phyloP scores from a whole-genome alignment of 1,140 invertebrate genomes.

The Nymphalis io region DNA sequence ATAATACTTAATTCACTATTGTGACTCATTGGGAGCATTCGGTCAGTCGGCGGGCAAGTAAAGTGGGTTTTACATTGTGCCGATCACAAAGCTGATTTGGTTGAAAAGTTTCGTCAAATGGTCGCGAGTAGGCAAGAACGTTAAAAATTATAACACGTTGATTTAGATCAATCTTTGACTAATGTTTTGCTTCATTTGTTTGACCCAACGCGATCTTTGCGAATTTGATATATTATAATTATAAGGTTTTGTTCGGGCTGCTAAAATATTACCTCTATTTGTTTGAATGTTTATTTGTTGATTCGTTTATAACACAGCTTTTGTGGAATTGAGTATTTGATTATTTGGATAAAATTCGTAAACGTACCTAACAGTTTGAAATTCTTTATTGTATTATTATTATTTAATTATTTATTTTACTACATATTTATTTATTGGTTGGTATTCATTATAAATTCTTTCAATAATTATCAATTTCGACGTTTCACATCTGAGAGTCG shows the following conservation, averaged over 20 bases:
- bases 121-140: conserved; percentile 23
- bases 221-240: conserved; percentile 8
- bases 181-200: conserved; percentile 17
- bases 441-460: too few species aligned
- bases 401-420: too few species aligned
- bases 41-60: conserved; percentile 61
- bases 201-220: conserved; percentile 1
- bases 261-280: background rate
- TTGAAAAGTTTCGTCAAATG: conserved; percentile 17
- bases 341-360: too few species aligned
- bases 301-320: too few species aligned
- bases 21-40: conserved; percentile 77
- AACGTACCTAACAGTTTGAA: too few species aligned
- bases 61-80: conserved; percentile 50
- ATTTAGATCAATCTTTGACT: conserved; percentile 23
- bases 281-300: background rate
- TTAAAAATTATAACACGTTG: conserved; percentile 4
- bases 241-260: conserved; percentile 2
- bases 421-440: too few species aligned
- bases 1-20: conserved; percentile 80
- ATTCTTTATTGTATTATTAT: too few species aligned
- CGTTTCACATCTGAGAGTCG: too few species aligned
- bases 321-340: too few species aligned
- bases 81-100: conserved; percentile 20
- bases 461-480: too few species aligned